These are phyloP conservation scores for Anaspis maculata DNA, from an alignment of 2,888 invertebrate species.

Conservation along the genomic window DNA sequence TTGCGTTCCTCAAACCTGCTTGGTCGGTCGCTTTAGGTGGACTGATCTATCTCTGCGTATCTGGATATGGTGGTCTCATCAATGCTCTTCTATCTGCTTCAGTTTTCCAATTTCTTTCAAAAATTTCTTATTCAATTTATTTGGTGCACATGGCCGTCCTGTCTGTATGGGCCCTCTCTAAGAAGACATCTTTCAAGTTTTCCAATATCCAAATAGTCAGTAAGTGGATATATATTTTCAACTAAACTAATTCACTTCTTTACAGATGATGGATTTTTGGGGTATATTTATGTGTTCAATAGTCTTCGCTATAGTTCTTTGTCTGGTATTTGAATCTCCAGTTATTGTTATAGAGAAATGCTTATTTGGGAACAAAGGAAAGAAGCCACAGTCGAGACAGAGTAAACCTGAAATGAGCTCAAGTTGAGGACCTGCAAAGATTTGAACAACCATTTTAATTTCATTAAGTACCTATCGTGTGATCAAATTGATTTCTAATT, in stretches of 20 bases:
- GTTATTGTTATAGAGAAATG: slow-evolving; percentile 2
- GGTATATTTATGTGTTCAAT: slow-evolving; percentile 6
- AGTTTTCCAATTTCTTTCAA: slow-evolving; percentile 12
- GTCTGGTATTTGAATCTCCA: slow-evolving; percentile 11
- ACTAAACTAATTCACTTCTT: background rate
- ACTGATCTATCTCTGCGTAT: slow-evolving; percentile 6
- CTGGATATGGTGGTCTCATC: slow-evolving; percentile 5
- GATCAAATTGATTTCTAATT: no score
- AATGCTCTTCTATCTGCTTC: slow-evolving; percentile 11
- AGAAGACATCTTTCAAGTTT: slow-evolving; percentile 3
- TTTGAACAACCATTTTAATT: no score
- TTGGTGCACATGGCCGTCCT: slow-evolving; percentile 9
- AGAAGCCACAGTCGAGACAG: no score
- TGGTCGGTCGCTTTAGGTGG: slow-evolving; percentile 7
- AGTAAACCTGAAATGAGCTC: no score
- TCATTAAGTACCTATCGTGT: no score
- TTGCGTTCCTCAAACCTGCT: slow-evolving; percentile 5
- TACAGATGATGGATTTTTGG: slow-evolving; percentile 10
- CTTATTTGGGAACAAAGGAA: no score
- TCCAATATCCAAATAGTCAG: slow-evolving; percentile 5
- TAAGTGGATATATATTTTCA: slow-evolving; percentile 4
- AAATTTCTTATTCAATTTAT: slow-evolving; percentile 12
- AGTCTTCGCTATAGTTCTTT: slow-evolving; percentile 3
- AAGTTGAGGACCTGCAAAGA: no score
- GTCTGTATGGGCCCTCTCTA: slow-evolving; percentile 3